Conservation (phyloP, 2,113 vertebrate genomes). For the Oreochromis aureus region DNA sequence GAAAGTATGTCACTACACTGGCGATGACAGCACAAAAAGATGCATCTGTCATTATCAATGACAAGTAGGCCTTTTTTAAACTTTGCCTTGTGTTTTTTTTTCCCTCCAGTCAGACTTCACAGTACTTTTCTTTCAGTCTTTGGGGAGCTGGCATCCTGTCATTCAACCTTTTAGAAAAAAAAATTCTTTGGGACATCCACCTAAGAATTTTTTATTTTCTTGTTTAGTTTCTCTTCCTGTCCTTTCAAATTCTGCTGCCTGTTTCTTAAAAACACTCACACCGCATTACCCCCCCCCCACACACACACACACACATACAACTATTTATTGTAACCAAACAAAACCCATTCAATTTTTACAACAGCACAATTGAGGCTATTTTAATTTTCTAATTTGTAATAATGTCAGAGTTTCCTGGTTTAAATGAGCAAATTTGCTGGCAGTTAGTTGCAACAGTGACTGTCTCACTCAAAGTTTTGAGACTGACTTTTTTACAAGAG, state of each 20-base stretch:
- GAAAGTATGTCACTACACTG: background rate
- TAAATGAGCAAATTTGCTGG: background rate
- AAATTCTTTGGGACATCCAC: background rate
- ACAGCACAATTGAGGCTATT: background rate
- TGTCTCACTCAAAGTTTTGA: background rate
- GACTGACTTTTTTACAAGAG: background rate
- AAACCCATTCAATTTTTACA: background rate
- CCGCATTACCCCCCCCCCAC: background rate
- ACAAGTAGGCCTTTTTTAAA: background rate
- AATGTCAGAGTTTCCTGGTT: background rate
- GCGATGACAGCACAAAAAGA: background rate
- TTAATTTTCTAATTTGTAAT: background rate
- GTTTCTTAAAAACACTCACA: background rate
- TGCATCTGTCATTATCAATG: conserved; percentile 14
- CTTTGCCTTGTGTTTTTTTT: conserved; percentile 20
- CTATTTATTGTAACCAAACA: background rate
- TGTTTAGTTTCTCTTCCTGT: background rate
- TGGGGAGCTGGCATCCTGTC: background rate
- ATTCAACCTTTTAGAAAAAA: background rate
- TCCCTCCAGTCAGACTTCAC: conserved; percentile 5
- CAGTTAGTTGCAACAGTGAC: background rate
- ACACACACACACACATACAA: background rate
- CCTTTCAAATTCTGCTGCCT: background rate
- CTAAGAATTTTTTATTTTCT: background rate
- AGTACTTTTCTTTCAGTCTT: background rate